Conservation (phyloP, 2,113 vertebrate species). For the Antigone vipio region DNA sequence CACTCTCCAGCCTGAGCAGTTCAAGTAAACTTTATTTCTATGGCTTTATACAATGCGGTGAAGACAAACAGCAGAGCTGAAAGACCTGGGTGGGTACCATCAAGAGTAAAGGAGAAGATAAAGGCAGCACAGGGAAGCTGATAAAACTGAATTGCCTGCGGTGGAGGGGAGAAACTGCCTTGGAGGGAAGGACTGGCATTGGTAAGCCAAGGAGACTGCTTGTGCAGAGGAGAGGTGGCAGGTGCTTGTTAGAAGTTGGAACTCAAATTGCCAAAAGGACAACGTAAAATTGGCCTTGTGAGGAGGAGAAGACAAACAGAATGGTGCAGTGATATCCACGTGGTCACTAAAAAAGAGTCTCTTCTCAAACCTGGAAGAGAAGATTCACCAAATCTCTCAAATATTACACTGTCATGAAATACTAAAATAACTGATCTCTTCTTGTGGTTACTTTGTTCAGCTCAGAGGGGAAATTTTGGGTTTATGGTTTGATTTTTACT, state of each 20-base stretch:
- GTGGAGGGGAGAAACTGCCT: not conserved
- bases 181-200: not conserved
- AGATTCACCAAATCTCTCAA: not conserved
- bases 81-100: not conserved
- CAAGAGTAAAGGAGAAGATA: not conserved
- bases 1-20: not conserved
- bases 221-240: not conserved
- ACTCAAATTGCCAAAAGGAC: not conserved
- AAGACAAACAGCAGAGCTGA: not conserved
- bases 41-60: not conserved
- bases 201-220: accelerated
- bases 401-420: not conserved
- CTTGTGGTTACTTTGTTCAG: not conserved
- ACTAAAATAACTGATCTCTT: not conserved
- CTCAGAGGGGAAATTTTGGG: not conserved
- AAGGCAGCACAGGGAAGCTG: not conserved
- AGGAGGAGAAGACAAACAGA: not conserved
- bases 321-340: accelerated
- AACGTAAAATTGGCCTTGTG: not conserved
- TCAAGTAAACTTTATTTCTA: not conserved
- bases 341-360: accelerated
- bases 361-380: not conserved
- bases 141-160: not conserved
- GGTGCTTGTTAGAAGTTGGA: not conserved
- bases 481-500: not conserved